Evolutionary conservation across 2,113 vertebrate genomes (phyloP).

Genomic region (Rhinopithecus roxellana): DNA sequence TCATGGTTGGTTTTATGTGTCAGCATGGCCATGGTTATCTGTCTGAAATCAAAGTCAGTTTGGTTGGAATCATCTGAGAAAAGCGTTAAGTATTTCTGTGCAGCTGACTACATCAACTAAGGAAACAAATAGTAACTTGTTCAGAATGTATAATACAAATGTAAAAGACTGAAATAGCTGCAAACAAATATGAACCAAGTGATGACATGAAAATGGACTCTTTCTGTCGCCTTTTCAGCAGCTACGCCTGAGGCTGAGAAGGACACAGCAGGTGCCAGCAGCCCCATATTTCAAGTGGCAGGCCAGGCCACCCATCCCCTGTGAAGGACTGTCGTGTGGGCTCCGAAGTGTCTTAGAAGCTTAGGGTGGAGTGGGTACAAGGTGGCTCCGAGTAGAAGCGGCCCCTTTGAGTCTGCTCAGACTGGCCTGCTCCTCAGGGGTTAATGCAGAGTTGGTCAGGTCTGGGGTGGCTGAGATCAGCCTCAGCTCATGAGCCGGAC

Average conservation of each 20-base stretch:
- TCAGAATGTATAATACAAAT: not conserved
- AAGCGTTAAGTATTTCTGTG: not conserved
- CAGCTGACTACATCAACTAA: not conserved
- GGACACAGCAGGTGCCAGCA: not conserved
- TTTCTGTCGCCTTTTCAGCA: not conserved
- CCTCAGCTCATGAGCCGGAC: not conserved
- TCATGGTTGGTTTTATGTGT: not conserved
- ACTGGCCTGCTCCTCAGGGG: not conserved
- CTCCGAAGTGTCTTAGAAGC: not conserved
- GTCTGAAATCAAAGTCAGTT: not conserved
- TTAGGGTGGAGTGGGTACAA: too few relatives aligned
- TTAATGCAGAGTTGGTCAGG: not conserved
- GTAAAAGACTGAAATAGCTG: not conserved
- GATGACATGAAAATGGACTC: not conserved
- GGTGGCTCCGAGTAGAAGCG: not conserved
- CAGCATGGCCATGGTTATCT: not conserved
- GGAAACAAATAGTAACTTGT: not conserved
- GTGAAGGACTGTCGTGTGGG: not conserved
- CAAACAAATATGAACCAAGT: not conserved
- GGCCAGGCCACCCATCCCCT: rapidly evolving
- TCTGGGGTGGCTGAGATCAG: not conserved
- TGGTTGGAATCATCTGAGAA: not conserved
- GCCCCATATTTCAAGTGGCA: not conserved
- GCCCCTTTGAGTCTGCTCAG: not conserved
- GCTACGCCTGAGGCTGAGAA: not conserved